phyloP scores from a whole-genome alignment of 2,113 vertebrate species.

The Amphiprion ocellaris region DNA sequence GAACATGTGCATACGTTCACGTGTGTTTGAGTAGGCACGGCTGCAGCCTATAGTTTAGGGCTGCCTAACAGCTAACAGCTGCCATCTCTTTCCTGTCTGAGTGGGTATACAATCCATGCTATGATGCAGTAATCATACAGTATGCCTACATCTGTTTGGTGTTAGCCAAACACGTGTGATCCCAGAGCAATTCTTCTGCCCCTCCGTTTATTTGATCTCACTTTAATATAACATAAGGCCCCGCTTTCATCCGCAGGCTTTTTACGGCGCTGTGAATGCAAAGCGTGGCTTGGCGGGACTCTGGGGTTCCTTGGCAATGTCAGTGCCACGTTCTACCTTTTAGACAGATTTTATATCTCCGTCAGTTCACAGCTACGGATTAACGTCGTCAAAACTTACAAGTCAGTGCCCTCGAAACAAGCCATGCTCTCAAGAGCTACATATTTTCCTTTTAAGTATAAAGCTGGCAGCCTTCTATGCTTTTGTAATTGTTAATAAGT shows the following conservation, averaged over 20 bases:
- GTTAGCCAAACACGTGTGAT: constrained; percentile 71
- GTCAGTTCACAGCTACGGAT: constrained; percentile 30
- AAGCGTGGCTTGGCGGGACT: constrained; percentile 27
- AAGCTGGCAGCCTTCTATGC: neutral
- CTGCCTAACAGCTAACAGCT: constrained; percentile 79
- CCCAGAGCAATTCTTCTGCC: constrained; percentile 62
- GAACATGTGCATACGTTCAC: constrained; percentile 61
- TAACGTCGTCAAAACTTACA: constrained; percentile 16
- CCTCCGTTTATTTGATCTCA: constrained; percentile 75
- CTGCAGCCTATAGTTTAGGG: constrained; percentile 62
- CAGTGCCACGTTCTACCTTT: constrained; percentile 29
- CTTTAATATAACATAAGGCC: constrained; percentile 65
- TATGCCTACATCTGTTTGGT: constrained; percentile 77
- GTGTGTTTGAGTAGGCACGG: constrained; percentile 70
- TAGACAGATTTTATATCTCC: neutral
- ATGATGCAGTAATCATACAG: constrained; percentile 77
- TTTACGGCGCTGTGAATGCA: constrained; percentile 35
- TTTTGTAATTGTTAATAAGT: neutral
- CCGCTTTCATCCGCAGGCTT: constrained; percentile 55
- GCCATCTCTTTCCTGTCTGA: constrained; percentile 78
- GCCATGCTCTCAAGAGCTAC: neutral
- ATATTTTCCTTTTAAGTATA: neutral
- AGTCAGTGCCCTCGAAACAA: neutral
- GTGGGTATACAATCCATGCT: constrained; percentile 76
- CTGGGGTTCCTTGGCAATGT: constrained; percentile 27